Conservation (phyloP, 2,888 invertebrate species). For the Melinaea menophilus region DNA sequence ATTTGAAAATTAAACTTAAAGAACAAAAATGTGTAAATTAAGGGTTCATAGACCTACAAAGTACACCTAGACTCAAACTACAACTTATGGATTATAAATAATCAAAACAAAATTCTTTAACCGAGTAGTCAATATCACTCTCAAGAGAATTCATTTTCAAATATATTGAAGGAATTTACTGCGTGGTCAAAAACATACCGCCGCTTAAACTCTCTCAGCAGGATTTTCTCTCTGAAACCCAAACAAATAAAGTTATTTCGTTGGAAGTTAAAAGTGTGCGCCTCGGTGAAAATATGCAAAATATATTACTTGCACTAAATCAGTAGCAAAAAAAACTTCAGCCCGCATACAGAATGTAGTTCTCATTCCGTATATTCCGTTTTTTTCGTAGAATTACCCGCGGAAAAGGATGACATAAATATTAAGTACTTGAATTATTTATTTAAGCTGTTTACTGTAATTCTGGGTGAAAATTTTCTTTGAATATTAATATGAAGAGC, state of each 20-base stretch:
- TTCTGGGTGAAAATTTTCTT: neutral
- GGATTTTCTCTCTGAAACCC: neutral
- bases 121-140: too few species aligned
- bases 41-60: too few species aligned
- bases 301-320: constrained; percentile 21
- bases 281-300: constrained; percentile 14
- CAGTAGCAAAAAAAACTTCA: constrained; percentile 16
- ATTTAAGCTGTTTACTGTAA: neutral
- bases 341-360: constrained; percentile 13
- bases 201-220: neutral
- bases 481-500: too few species aligned
- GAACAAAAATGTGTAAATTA: too few species aligned
- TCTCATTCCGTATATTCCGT: constrained; percentile 4
- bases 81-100: too few species aligned
- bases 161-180: too few species aligned
- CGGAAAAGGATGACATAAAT: constrained; percentile 1
- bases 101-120: too few species aligned
- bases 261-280: constrained; percentile 13
- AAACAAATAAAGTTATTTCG: constrained; percentile 6
- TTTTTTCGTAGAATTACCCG: constrained; percentile 3
- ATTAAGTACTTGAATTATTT: constrained; percentile 1
- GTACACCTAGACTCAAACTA: too few species aligned
- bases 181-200: too few species aligned
- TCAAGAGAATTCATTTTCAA: too few species aligned
- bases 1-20: too few species aligned